Base-by-base conservation (phyloP, 2,888 invertebrate species). In the Synanthedon myopaeformis region DNA sequence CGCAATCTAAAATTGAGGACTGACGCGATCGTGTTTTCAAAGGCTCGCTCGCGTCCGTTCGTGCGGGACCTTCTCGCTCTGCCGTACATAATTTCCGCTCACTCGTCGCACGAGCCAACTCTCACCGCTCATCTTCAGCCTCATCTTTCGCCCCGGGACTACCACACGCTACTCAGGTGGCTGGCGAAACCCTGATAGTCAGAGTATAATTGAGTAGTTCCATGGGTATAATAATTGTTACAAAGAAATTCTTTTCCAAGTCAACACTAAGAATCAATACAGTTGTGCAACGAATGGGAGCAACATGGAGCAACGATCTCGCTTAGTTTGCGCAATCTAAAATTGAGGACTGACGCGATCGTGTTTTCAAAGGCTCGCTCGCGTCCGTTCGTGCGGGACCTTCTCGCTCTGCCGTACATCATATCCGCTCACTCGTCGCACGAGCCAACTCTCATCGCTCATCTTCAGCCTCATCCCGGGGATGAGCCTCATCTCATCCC, bases 301-400 rank as follows among this genome's bases (percentile, higher is more conserved):
- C 2, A 17, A 17, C 17, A 17, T 17, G 1, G 17, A 17, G 17
- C 2, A 2, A 17, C 17, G 17, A 17, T 19, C 19, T 19, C 19
- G 19, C 19, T 19, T 3, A 19, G 19, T 19, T 19, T 19, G 19
- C 19, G 19, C 19, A 19, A 2, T 19, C 19, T 19, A 19, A 19
- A 2, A 19, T 19, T 2, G 3, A 3, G 19, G 19, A 3, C 3
- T 19, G 19, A 19, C 19, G 19, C 19, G 19, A 19, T 19, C 19
- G 19, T 19, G 19, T 19, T 19, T 19, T n/a, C n/a, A n/a, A n/a
- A 95, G 74, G 91, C 92, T 11, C 92, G 91, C 66, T 78, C 88
- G 49, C 89, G 97, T 52, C 94, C 96, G 0, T 90, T 92, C 0
- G 93, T 95, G 5, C 89, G 90, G 41, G 92, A 96, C 61, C 87